phyloP scores from a whole-genome alignment of 2,888 invertebrate genomes.

The Lamellibrachia columna region DNA sequence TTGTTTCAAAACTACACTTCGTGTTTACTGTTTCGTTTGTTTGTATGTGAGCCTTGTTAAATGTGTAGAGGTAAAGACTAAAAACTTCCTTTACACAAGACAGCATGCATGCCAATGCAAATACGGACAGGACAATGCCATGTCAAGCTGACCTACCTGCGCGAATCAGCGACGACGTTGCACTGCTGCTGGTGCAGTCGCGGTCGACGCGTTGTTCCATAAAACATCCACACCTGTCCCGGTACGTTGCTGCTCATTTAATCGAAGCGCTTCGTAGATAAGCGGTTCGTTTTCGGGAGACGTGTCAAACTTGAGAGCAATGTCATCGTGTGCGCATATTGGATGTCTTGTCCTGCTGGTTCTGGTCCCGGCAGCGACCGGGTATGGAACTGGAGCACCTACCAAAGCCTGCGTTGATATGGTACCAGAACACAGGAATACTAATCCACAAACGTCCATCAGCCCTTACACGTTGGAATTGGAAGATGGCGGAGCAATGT shows the following conservation, averaged over 20 bases:
- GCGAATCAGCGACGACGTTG: not conserved
- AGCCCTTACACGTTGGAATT: not conserved
- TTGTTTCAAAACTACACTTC: not conserved
- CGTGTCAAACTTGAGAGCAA: not conserved
- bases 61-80: not conserved
- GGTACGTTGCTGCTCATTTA: not conserved
- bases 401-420: not conserved
- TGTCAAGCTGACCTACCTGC: not conserved
- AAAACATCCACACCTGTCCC: not conserved
- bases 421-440: not conserved
- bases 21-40: not conserved
- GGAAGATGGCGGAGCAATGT: not conserved
- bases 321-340: not conserved
- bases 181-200: not conserved
- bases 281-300: not conserved
- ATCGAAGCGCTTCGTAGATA: not conserved
- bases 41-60: not conserved
- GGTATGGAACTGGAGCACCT: not conserved
- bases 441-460: not conserved
- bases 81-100: not conserved
- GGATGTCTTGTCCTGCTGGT: not conserved
- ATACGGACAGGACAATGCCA: not conserved
- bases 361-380: not conserved
- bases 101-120: not conserved
- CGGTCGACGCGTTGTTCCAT: not conserved